Evolutionary conservation across 2,888 invertebrate genomes (phyloP).

Genomic region (Synergus laeviventris): DNA sequence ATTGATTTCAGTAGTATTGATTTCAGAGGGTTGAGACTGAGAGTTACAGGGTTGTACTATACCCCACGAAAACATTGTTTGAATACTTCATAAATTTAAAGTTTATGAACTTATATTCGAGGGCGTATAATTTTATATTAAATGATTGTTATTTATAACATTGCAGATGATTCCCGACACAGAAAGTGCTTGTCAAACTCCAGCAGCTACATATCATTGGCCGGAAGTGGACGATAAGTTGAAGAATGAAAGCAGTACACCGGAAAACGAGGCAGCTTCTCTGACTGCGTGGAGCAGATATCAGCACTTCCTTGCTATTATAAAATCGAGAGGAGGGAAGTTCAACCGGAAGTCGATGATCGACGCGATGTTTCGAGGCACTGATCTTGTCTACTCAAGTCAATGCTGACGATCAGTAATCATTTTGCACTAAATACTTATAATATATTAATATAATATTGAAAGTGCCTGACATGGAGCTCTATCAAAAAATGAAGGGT

Average conservation of each 20-base stretch:
- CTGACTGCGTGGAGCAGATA: constrained; percentile 72
- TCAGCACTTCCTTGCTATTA: constrained; percentile 65
- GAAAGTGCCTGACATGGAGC: neutral
- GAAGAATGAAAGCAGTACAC: constrained; percentile 54
- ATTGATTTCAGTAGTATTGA: constrained; percentile 70
- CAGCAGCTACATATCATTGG: constrained; percentile 53
- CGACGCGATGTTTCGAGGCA: constrained; percentile 73
- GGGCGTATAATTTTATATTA: neutral
- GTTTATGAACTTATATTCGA: no score
- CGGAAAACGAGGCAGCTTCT: constrained; percentile 66
- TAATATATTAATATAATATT: neutral
- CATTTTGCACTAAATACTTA: neutral
- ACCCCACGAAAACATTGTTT: constrained; percentile 62
- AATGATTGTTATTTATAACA: constrained; percentile 25
- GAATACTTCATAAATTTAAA: constrained; percentile 38
- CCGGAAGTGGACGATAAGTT: constrained; percentile 54
- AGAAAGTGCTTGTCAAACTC: constrained; percentile 59
- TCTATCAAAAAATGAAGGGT: constrained; percentile 1
- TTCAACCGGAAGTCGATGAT: constrained; percentile 67
- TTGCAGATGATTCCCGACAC: constrained; percentile 70
- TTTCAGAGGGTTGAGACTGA: constrained; percentile 65
- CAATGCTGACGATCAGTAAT: constrained; percentile 10
- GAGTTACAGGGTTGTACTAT: constrained; percentile 62
- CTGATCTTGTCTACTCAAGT: constrained; percentile 60
- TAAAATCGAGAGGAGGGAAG: constrained; percentile 66